phyloP scores from a whole-genome alignment of 2,888 invertebrate species.

The Temnothorax rugatulus region DNA sequence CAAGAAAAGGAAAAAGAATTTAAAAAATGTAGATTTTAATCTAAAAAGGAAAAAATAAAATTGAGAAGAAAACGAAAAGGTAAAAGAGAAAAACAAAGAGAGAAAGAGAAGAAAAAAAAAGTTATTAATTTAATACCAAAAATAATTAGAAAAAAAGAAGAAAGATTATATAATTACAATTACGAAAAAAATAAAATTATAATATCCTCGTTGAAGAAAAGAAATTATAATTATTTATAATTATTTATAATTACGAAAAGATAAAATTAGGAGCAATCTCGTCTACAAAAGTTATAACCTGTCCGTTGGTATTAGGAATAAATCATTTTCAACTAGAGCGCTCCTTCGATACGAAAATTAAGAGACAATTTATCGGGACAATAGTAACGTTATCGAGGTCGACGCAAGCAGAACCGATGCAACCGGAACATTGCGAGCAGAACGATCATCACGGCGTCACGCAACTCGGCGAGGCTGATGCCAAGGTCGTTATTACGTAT shows the following conservation, averaged over 20 bases:
- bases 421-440: conserved; percentile 31
- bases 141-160: not conserved
- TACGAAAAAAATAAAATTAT: too few species aligned
- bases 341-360: not conserved
- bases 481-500: conserved; percentile 65
- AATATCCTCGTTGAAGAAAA: not conserved
- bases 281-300: not conserved
- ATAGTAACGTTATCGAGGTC: not conserved
- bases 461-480: conserved; percentile 67
- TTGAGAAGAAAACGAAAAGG: not conserved
- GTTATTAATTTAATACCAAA: not conserved
- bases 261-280: not conserved
- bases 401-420: conserved; percentile 25
- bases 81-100: not conserved
- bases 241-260: not conserved
- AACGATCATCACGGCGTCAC: conserved; percentile 55
- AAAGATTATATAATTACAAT: not conserved
- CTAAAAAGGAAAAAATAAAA: not conserved
- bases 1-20: not conserved
- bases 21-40: not conserved
- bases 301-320: not conserved
- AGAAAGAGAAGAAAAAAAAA: not conserved
- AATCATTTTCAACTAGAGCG: not conserved
- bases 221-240: conserved; percentile 1
- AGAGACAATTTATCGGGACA: not conserved